phyloP scores from a whole-genome alignment of 2,797 vertebrate species.

The Furcifer pardalis region DNA sequence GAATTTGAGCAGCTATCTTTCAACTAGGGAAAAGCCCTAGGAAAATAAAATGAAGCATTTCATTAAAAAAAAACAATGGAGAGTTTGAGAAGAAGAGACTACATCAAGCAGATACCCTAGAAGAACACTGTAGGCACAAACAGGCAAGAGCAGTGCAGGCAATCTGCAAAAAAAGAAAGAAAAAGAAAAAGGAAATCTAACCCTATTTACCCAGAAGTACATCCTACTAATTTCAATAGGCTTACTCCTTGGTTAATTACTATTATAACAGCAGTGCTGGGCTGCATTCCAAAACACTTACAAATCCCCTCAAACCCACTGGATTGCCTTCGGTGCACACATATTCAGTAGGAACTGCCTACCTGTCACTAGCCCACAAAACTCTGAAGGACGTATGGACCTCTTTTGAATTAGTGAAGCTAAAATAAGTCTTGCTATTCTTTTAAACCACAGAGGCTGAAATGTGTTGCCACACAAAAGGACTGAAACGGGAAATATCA shows the following conservation, averaged over 20 bases:
- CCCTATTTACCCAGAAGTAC: no score
- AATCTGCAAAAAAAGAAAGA: not conserved
- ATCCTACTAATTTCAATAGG: not conserved
- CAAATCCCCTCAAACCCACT: not conserved
- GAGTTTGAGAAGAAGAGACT: no score
- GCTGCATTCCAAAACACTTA: no score
- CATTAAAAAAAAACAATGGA: no score
- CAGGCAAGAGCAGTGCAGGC: not conserved
- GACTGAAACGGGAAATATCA: not conserved
- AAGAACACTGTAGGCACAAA: not conserved
- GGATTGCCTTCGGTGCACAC: not conserved
- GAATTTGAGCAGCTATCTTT: not conserved
- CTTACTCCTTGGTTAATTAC: not conserved
- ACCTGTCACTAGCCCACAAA: not conserved
- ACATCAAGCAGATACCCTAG: not conserved
- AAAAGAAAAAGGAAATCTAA: not conserved
- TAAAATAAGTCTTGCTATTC: not conserved
- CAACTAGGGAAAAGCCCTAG: not conserved
- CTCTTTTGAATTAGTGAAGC: not conserved
- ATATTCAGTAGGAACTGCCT: not conserved
- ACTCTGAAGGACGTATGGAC: not conserved
- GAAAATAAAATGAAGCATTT: no score
- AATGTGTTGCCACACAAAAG: not conserved
- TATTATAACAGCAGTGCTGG: no score
- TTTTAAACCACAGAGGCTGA: not conserved